These are phyloP conservation scores for Lycocorax pyrrhopterus DNA, from an alignment of 2,113 vertebrate species.

Conservation along the genomic window DNA sequence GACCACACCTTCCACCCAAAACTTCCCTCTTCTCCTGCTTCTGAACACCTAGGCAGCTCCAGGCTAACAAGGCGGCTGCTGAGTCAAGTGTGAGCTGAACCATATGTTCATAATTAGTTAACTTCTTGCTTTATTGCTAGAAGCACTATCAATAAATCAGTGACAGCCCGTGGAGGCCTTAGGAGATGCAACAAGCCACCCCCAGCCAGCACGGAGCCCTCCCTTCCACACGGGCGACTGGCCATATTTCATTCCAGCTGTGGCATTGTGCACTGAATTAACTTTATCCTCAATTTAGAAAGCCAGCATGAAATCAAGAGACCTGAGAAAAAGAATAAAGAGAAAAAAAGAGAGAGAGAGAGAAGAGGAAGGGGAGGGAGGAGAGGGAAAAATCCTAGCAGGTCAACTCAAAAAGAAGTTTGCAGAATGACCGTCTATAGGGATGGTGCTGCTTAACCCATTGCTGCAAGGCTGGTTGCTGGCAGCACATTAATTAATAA, in stretches of 20 bases:
- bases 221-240: constrained; percentile 50
- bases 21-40: constrained; percentile 66
- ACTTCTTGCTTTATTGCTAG: constrained; percentile 72
- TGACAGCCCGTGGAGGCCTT: constrained; percentile 64
- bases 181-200: constrained; percentile 65
- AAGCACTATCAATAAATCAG: constrained; percentile 68
- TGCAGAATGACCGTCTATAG: constrained; percentile 49
- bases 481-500: not conserved
- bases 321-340: constrained; percentile 56
- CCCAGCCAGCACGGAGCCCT: constrained; percentile 47
- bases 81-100: constrained; percentile 66
- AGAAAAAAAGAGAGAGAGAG: constrained; percentile 5
- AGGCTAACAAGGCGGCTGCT: constrained; percentile 76
- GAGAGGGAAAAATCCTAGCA: constrained; percentile 36
- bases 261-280: constrained; percentile 76
- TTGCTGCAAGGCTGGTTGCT: constrained; percentile 34
- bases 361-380: constrained; percentile 44
- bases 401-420: constrained; percentile 55
- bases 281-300: constrained; percentile 84
- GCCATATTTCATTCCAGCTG: constrained; percentile 78
- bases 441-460: constrained; percentile 55
- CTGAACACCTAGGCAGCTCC: constrained; percentile 69
- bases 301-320: constrained; percentile 82
- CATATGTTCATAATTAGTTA: constrained; percentile 83
- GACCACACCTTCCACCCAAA: constrained; percentile 77